Conservation (phyloP, 2,113 vertebrate genomes). For the Chionodraco myersi region DNA sequence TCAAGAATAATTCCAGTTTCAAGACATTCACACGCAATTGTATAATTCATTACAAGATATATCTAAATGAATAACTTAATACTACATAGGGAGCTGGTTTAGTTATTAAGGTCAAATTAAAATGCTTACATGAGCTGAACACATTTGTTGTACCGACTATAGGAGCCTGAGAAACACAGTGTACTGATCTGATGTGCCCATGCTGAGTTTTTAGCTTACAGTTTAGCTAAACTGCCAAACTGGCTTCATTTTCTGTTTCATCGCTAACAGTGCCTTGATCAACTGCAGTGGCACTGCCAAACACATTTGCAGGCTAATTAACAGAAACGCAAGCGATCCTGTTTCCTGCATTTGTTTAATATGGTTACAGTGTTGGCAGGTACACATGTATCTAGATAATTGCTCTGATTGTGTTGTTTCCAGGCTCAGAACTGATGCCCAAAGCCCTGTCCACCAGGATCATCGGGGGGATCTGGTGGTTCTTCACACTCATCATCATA, state of each 20-base stretch:
- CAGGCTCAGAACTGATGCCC: conserved; percentile 99
- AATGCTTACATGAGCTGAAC: neutral
- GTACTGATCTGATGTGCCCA: conserved; percentile 3
- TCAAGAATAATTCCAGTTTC: neutral
- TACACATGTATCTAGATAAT: conserved; percentile 18
- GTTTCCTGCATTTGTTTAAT: conserved; percentile 43
- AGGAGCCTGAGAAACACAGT: neutral
- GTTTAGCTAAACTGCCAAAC: conserved; percentile 38
- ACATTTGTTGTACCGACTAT: neutral
- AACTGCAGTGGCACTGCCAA: conserved; percentile 45
- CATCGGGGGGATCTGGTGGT: conserved; percentile 99
- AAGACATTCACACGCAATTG: neutral
- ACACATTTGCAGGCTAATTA: conserved; percentile 51
- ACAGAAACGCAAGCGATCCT: conserved; percentile 36
- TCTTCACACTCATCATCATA: conserved; percentile 99
- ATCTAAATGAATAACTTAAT: too few species aligned
- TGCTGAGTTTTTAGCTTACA: conserved; percentile 14
- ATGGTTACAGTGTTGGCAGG: conserved; percentile 35
- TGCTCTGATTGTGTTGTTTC: neutral
- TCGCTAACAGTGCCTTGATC: conserved; percentile 33
- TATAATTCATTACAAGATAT: neutral
- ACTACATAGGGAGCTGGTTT: neutral
- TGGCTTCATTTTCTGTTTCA: conserved; percentile 17
- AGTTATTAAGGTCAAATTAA: neutral
- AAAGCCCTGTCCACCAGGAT: conserved; percentile 98